phyloP scores from a whole-genome alignment of 1,140 invertebrate genomes.

The Vanessa atalanta region DNA sequence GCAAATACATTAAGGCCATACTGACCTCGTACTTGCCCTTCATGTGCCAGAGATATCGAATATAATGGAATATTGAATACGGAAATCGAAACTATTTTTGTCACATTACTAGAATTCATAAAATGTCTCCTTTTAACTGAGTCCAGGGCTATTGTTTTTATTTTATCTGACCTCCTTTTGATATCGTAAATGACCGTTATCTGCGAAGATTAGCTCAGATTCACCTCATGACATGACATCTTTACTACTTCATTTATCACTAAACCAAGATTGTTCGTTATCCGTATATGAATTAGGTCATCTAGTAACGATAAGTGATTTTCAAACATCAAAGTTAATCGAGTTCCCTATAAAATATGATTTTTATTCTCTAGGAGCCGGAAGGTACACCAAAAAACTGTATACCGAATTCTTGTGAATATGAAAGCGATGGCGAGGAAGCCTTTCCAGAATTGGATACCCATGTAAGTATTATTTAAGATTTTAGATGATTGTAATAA shows the following conservation, averaged over 20 bases:
- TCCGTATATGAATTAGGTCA: slow-evolving; percentile 19
- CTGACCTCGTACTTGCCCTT: slow-evolving; percentile 38
- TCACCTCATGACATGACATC: slow-evolving; percentile 32
- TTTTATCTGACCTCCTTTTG: slow-evolving; percentile 33
- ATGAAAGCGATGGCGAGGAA: slow-evolving; percentile 75
- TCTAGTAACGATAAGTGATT: not conserved
- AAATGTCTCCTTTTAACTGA: slow-evolving; percentile 2
- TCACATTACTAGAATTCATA: slow-evolving; percentile 3
- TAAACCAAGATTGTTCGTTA: slow-evolving; percentile 20
- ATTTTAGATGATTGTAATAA: too few relatives aligned
- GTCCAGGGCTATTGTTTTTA: slow-evolving; percentile 27
- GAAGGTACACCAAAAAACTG: slow-evolving; percentile 58
- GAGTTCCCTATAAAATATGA: not conserved
- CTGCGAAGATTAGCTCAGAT: slow-evolving; percentile 21
- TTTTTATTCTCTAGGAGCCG: slow-evolving; percentile 53
- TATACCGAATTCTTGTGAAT: slow-evolving; percentile 57
- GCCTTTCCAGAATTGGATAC: slow-evolving; percentile 69
- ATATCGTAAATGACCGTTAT: slow-evolving; percentile 36
- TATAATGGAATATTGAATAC: slow-evolving; percentile 24
- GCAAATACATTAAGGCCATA: slow-evolving; percentile 25
- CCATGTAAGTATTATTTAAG: slow-evolving; percentile 57
- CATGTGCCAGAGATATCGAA: slow-evolving; percentile 27
- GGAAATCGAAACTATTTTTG: slow-evolving; percentile 13
- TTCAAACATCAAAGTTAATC: not conserved
- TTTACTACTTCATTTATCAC: slow-evolving; percentile 18